Evolutionary conservation across 2,888 invertebrate genomes (phyloP), one percentile per base, ranked within the genome.

Genomic region (Aspidiotus rigidus): DNA sequence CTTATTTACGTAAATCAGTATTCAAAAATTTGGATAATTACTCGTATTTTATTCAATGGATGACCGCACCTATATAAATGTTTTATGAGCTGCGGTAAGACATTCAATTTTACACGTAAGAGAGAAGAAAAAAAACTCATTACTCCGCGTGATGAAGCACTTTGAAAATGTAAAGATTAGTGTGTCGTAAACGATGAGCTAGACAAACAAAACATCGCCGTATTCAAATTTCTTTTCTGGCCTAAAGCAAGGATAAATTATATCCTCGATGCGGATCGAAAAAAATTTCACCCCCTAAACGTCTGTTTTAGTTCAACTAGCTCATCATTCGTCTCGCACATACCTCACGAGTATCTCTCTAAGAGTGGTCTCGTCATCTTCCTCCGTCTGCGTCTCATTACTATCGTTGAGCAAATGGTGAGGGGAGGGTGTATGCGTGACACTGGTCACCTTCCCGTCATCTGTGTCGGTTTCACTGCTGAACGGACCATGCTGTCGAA

Each of bases 271-370:
- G n/a, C n/a, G 28, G 28, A 28, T 28, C 28, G 28, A 28, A 28
- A 28, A 5, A 28, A 28, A 28, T 28, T 28, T 28, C 28, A 28
- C 28, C 28, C 28, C 5, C 28, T 28, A 28, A 5, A 28, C 28
- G 28, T 28, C 28, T 28, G 28, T 28, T 28, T 28, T 28, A 28
- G 28, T 28, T 28, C 28, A 28, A 28, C 28, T 28, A 28, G 28
- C 28, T 28, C 28, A 28, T 28, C 28, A 28, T 28, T 28, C 28
- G 28, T 28, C 28, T 39, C 49, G 55, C 64, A 83, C 82, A 81
- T 87, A 89, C 91, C 91, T 91, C 88, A 91, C 87, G 83, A 92
- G 90, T 85, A 92, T 86, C 87, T 91, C 90, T 85, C 90, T 89
- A 83, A 92, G 88, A 84, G 90, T 91, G 81, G 90, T 89, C 85